Conservation (phyloP, 2,888 invertebrate genomes). For the Chaetogeoica ovagalla region DNA sequence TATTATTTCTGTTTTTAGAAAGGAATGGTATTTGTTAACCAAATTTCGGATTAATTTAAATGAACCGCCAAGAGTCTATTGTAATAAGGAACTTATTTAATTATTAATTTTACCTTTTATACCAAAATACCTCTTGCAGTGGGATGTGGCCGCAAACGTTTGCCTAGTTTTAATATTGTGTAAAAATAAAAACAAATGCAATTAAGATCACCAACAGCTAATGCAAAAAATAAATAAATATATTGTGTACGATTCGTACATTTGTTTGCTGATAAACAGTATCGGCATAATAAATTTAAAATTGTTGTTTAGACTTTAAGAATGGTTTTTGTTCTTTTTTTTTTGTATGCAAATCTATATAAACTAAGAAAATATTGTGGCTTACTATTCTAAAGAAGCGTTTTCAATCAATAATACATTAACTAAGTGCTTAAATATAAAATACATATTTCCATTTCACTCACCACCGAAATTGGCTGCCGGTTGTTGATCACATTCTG, state of each 20-base stretch:
- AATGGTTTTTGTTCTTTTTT: background rate
- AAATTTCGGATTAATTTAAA: slow-evolving; percentile 10
- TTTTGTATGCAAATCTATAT: background rate
- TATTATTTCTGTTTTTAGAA: background rate
- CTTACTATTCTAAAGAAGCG: slow-evolving; percentile 23
- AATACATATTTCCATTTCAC: slow-evolving; percentile 57
- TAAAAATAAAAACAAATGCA: slow-evolving; percentile 47
- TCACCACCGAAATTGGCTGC: slow-evolving; percentile 79
- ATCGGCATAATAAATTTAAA: background rate
- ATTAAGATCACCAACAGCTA: slow-evolving; percentile 29
- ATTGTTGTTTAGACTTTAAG: background rate
- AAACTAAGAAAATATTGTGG: slow-evolving; percentile 10
- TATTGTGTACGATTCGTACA: too few relatives aligned
- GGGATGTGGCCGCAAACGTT: slow-evolving; percentile 49
- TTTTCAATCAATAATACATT: slow-evolving; percentile 1
- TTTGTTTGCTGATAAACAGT: background rate
- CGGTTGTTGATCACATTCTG: slow-evolving; percentile 82
- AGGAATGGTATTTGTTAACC: too few relatives aligned
- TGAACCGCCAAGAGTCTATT: slow-evolving; percentile 15
- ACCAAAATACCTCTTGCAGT: slow-evolving; percentile 50
- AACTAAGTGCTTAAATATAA: background rate
- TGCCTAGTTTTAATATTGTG: slow-evolving; percentile 50
- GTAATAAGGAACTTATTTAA: slow-evolving; percentile 14
- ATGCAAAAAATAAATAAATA: slow-evolving; percentile 11
- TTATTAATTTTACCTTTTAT: slow-evolving; percentile 51